These are phyloP conservation scores for Geotrypetes seraphini DNA, from an alignment of 2,797 vertebrate species.

Conservation along the genomic window DNA sequence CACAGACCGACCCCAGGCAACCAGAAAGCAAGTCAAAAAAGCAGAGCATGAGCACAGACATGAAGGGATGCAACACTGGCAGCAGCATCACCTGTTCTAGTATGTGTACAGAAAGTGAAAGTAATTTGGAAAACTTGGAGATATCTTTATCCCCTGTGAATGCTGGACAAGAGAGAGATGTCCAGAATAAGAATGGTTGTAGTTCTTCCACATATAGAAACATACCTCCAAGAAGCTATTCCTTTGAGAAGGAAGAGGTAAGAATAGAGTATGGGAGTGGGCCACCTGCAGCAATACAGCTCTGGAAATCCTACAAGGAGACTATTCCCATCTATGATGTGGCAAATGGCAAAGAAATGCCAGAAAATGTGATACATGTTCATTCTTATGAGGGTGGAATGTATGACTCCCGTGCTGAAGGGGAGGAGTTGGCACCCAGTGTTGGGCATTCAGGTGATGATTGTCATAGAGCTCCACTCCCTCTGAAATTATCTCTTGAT, in stretches of 20 bases:
- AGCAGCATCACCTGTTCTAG: conserved; percentile 27
- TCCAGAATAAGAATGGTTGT: conserved; percentile 28
- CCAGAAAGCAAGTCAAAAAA: conserved; percentile 29
- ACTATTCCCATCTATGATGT: conserved; percentile 38
- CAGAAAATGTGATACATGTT: conserved; percentile 28
- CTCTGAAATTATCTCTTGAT: conserved; percentile 17
- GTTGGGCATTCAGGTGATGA: conserved; percentile 24
- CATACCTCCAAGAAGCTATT: conserved; percentile 33
- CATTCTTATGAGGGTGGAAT: conserved; percentile 32
- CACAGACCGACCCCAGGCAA: conserved; percentile 38
- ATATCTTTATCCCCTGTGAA: conserved; percentile 21
- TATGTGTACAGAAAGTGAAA: conserved; percentile 24
- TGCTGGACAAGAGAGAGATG: conserved; percentile 26
- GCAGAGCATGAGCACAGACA: conserved; percentile 20
- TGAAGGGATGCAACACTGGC: conserved; percentile 18
- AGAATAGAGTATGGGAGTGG: conserved; percentile 44
- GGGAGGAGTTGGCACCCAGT: conserved; percentile 17
- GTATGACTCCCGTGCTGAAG: conserved; percentile 19
- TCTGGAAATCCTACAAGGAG: conserved; percentile 51
- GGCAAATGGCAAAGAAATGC: conserved; percentile 26
- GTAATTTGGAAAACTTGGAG: conserved; percentile 19
- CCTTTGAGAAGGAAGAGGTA: conserved; percentile 45
- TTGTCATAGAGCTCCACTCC: conserved; percentile 3
- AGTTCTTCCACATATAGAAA: conserved; percentile 20
- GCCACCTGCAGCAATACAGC: conserved; percentile 37